Percentiles rank a stretch among this genome's conserved stretches.
phyloP scores from a whole-genome alignment of 2,797 vertebrate species.

The Aldrovandia affinis region DNA sequence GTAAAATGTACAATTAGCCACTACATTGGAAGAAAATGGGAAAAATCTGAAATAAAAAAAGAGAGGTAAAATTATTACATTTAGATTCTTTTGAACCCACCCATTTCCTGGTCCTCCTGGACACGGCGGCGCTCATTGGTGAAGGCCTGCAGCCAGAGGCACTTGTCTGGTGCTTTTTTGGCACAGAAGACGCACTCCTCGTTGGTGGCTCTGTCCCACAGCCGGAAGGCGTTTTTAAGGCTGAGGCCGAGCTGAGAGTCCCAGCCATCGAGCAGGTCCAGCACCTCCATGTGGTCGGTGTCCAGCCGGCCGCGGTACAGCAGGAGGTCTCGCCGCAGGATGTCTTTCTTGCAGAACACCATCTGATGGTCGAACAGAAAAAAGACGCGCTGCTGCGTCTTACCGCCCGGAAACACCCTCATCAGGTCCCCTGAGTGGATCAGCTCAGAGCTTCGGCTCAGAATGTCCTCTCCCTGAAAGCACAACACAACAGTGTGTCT shows the following conservation, averaged over 20 bases:
- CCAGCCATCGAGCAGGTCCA: constrained; percentile 84
- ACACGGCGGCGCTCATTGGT: constrained; percentile 84
- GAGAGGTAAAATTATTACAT: no score
- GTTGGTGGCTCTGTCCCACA: constrained; percentile 77
- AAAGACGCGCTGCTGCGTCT: constrained; percentile 92
- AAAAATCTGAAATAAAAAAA: no score
- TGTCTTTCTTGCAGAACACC: constrained; percentile 94
- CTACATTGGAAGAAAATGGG: no score
- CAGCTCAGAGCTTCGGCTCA: constrained; percentile 90
- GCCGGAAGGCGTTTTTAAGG: constrained; percentile 85
- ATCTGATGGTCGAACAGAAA: constrained; percentile 98
- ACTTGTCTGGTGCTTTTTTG: constrained; percentile 90
- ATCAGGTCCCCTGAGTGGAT: constrained; percentile 94
- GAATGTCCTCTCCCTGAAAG: constrained; percentile 79
- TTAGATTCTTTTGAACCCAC: no score
- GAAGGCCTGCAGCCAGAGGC: constrained; percentile 88
- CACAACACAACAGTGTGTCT: not conserved
- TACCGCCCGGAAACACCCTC: constrained; percentile 83
- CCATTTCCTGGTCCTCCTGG: constrained; percentile 92
- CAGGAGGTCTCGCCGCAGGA: constrained; percentile 91
- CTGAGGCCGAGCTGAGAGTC: constrained; percentile 82
- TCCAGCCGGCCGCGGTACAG: constrained; percentile 90
- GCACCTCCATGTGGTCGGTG: constrained; percentile 82
- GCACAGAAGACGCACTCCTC: constrained; percentile 86
- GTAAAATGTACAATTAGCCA: no score